phyloP scores from a whole-genome alignment of 1,140 invertebrate species.

The Rhizoglyphus robini region DNA sequence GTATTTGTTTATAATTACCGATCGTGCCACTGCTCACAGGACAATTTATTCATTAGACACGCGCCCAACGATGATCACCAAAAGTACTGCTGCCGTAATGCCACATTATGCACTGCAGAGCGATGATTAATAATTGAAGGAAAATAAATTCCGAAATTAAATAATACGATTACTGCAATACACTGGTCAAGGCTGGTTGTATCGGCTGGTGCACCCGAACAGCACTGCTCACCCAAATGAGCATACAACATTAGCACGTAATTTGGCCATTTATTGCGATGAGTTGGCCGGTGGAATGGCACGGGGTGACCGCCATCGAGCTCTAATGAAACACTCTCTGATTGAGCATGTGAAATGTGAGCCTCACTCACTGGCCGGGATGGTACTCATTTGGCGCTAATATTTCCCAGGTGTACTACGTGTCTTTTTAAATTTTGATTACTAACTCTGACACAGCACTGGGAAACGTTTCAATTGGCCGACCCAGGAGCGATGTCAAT shows the following conservation, averaged over 20 bases:
- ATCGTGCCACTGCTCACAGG: background rate
- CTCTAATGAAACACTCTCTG: background rate
- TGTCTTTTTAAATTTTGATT: constrained; percentile 17
- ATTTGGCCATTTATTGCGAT: constrained; percentile 8
- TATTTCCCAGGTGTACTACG: constrained; percentile 14
- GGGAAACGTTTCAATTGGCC: background rate
- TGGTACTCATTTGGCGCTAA: background rate
- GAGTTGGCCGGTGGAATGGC: background rate
- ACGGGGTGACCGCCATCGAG: background rate
- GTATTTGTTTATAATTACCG: constrained; percentile 12
- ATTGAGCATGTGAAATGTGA: constrained; percentile 10
- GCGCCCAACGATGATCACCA: background rate
- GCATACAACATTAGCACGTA: constrained; percentile 9
- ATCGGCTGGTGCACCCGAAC: background rate
- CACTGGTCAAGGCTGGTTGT: background rate
- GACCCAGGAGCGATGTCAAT: background rate
- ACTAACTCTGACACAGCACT: background rate
- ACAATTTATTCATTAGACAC: constrained; percentile 2
- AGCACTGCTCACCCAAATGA: background rate
- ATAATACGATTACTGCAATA: background rate
- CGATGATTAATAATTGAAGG: constrained; percentile 13
- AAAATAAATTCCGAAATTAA: constrained; percentile 13
- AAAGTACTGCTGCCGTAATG: too few species aligned
- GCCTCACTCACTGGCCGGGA: background rate
- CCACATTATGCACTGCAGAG: too few species aligned